These are phyloP conservation scores for Empis livida DNA, from an alignment of 2,888 invertebrate genomes.

Conservation along the genomic window DNA sequence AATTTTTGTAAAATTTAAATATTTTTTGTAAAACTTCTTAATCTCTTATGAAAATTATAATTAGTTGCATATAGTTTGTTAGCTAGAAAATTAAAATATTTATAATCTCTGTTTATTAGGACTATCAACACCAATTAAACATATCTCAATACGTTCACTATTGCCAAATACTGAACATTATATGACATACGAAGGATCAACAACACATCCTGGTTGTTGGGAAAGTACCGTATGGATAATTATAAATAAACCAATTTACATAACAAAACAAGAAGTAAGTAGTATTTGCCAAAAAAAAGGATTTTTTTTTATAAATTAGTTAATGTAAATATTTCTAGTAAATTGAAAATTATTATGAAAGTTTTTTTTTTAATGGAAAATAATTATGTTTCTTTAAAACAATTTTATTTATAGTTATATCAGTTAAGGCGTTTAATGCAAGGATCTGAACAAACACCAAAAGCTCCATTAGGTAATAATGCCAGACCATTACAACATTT, in stretches of 20 bases:
- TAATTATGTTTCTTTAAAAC: too few species aligned
- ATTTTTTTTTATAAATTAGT: too few species aligned
- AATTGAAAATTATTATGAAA: not conserved
- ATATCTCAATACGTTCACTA: constrained; percentile 71
- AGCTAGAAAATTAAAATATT: too few species aligned
- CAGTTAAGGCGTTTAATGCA: constrained; percentile 79
- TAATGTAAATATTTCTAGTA: too few species aligned
- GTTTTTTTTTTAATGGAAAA: not conserved
- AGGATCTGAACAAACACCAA: constrained; percentile 71
- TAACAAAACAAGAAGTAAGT: constrained; percentile 87
- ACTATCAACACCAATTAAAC: constrained; percentile 67
- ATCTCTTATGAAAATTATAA: too few species aligned
- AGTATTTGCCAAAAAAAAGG: too few species aligned
- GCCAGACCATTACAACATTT: constrained; percentile 85
- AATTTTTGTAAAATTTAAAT: too few species aligned
- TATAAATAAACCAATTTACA: constrained; percentile 94
- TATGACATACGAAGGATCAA: constrained; percentile 97
- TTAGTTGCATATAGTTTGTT: too few species aligned
- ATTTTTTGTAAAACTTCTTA: too few species aligned
- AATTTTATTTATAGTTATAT: constrained; percentile 55
- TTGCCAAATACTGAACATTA: constrained; percentile 90
- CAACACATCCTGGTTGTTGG: constrained; percentile 96
- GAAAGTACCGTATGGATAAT: constrained; percentile 99
- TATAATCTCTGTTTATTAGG: constrained; percentile 41
- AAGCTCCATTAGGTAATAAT: constrained; percentile 88